Percentiles rank a stretch among this genome's conserved stretches.
Conservation (phyloP, 1,140 invertebrate species). For the Atta cephalotes region DNA sequence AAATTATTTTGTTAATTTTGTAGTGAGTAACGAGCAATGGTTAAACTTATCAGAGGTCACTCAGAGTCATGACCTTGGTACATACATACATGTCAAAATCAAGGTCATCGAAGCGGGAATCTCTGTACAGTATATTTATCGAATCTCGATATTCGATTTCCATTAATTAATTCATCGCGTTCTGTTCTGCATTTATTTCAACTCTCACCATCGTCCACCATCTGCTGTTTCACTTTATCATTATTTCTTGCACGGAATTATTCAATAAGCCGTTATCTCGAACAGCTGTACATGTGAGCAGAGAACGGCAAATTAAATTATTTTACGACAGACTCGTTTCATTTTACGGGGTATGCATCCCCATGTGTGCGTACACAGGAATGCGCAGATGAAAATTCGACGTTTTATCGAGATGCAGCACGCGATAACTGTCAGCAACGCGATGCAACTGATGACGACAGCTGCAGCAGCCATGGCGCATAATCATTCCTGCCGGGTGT, state of each 20-base stretch:
- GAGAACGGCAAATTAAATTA: neutral
- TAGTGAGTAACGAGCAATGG: too few relatives aligned
- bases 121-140: too few relatives aligned
- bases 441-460: neutral
- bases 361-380: neutral
- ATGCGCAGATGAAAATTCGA: slow-evolving; percentile 50
- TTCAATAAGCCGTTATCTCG: slow-evolving; percentile 3
- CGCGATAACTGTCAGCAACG: slow-evolving; percentile 19
- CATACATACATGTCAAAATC: too few relatives aligned
- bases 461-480: slow-evolving; percentile 32
- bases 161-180: slow-evolving; percentile 36
- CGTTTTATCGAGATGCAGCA: slow-evolving; percentile 30
- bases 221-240: slow-evolving; percentile 38
- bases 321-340: neutral
- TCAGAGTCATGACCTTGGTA: too few relatives aligned
- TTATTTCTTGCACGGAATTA: slow-evolving; percentile 1
- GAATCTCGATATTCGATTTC: neutral
- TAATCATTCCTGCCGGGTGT: slow-evolving; percentile 38
- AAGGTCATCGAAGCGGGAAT: too few relatives aligned
- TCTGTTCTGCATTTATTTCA: slow-evolving; percentile 14
- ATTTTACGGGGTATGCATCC: neutral
- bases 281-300: slow-evolving; percentile 4
- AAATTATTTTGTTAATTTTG: too few relatives aligned
- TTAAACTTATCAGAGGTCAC: too few relatives aligned
- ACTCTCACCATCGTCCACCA: neutral